phyloP scores from a whole-genome alignment of 2,888 invertebrate genomes.

The Scaptomyza flava region DNA sequence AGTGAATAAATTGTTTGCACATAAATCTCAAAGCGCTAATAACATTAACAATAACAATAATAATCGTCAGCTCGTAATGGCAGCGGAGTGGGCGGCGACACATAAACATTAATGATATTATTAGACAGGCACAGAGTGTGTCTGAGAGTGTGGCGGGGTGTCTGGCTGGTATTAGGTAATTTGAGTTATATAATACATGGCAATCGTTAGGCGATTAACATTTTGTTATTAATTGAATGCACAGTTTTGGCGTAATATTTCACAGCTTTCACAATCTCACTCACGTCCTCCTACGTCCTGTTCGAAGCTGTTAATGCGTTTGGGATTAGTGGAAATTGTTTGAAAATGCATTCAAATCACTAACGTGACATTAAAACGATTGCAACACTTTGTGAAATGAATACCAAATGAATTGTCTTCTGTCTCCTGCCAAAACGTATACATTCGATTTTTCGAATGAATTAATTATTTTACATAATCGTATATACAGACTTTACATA shows the following conservation, averaged over 20 bases:
- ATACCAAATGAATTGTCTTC: slow-evolving; percentile 29
- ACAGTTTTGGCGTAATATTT: slow-evolving; percentile 39
- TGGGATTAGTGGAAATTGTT: slow-evolving; percentile 52
- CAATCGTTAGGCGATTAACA: slow-evolving; percentile 72
- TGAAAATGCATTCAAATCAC: slow-evolving; percentile 58
- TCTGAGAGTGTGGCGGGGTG: too few relatives aligned
- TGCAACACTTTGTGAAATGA: slow-evolving; percentile 34
- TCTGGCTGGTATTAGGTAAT: background rate
- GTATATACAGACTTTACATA: background rate
- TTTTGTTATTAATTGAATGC: slow-evolving; percentile 73
- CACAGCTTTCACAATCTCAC: slow-evolving; percentile 22
- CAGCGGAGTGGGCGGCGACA: slow-evolving; percentile 28
- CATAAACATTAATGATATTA: slow-evolving; percentile 47
- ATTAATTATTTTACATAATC: slow-evolving; percentile 6
- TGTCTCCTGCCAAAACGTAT: slow-evolving; percentile 7
- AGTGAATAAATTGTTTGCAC: slow-evolving; percentile 28
- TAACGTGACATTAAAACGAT: slow-evolving; percentile 43
- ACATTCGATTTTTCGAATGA: slow-evolving; percentile 10
- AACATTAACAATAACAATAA: slow-evolving; percentile 78
- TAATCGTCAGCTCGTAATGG: slow-evolving; percentile 63
- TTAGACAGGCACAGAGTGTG: slow-evolving; percentile 9
- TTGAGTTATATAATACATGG: slow-evolving; percentile 34
- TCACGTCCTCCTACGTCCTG: background rate
- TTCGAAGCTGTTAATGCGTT: slow-evolving; percentile 63
- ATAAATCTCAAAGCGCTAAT: slow-evolving; percentile 73